Base-by-base conservation (phyloP, 2,888 invertebrate genomes). In the Mesoligia furuncula region DNA sequence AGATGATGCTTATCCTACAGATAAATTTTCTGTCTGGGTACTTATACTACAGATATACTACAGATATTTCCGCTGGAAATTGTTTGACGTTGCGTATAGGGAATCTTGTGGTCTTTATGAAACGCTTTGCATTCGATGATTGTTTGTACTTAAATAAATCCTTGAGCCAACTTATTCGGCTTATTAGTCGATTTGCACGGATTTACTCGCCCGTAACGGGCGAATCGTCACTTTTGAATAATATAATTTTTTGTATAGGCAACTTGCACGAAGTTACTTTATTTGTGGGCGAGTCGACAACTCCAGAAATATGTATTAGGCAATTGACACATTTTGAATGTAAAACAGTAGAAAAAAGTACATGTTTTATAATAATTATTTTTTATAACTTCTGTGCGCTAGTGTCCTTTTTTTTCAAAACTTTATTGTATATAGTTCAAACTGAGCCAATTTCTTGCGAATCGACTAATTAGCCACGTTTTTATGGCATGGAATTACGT, bases 21-120 rank as follows among this genome's bases (percentile, higher is more conserved):
- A 76, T 61, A 48, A 31, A 31, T 66, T 76, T 31, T 45, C 51
- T 20, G 20, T 67, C 45, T 54, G 31, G 7, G 24, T 66, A 39
- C 66, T 67, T n/a, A n/a, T n/a, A n/a, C n/a, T n/a, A n/a, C n/a
- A n/a, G n/a, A n/a, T n/a, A n/a, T n/a, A n/a, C n/a, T n/a, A n/a
- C n/a, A n/a, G n/a, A n/a, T n/a, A 76, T 81, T 82, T 51, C 57
- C 45, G 48, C 24, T 57, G 17, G 17, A 68, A 20, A 67, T 68
- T 66, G 15, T 39, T 36, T 27, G 31, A n/a, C n/a, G 54, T 57
- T 57, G 24, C n/a, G 24, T 51, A 68, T 5, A 31, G 24, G 31
- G 8, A 68, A 24, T 68, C 24, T 31, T 5, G 8, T 24, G 15
- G 15, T 15, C 31, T 27, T 66, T 45, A 45, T 6, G 4, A 68